Evolutionary conservation across 2,113 vertebrate species (phyloP), one percentile per base, ranked within the genome.

Genomic region (Sinosuthora webbiana): DNA sequence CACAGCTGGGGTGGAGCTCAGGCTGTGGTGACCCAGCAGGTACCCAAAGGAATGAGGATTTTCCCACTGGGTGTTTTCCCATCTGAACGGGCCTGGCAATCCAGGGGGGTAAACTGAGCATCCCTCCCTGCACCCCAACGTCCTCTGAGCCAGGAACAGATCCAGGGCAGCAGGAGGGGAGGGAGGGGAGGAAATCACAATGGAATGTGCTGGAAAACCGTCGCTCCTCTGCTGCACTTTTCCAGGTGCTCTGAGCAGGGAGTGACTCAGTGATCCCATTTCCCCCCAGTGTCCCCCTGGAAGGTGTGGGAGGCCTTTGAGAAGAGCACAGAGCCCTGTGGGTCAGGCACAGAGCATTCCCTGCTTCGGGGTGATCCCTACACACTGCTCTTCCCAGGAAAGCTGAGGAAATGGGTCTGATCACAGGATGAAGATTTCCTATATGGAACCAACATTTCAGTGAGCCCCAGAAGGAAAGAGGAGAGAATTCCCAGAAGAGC

Each of bases 191-290:
- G 44, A 47, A 62, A 59, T 0, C 65, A 6, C 14, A 27, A 19
- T 1, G 10, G 13, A 53, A 37, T 53, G 27, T 53, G 11, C 49
- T 80, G 63, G 49, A 47, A 55, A 83, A n/a, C 1, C 10, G 5
- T 1, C 24, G 15, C 9, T 68, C 15, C 42, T 45, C 18, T 64
- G 53, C 15, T 49, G 35, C 13, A 1, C 35, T 65, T 37, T 35
- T n/a, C 33, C 42, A 64, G n/a, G 13, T 73, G 44, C 21, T 89
- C 47, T 33, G 52, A 63, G 41, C n/a, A 13, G 31, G 31, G 13
- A 21, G 24, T 4, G 31, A 4, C 35, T 42, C 52, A 10, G 1
- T 15, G 50, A 44, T n/a, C 50, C 41, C 2, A 0, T 44, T 7
- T 50, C 1, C 8, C n/a, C 28, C 16, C n/a, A 47, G 10, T 2